A percentile compares a stretch with the other conserved stretches of the same genome.
Conservation (phyloP, 2,888 invertebrate genomes). For the Drosophila neotestacea region DNA sequence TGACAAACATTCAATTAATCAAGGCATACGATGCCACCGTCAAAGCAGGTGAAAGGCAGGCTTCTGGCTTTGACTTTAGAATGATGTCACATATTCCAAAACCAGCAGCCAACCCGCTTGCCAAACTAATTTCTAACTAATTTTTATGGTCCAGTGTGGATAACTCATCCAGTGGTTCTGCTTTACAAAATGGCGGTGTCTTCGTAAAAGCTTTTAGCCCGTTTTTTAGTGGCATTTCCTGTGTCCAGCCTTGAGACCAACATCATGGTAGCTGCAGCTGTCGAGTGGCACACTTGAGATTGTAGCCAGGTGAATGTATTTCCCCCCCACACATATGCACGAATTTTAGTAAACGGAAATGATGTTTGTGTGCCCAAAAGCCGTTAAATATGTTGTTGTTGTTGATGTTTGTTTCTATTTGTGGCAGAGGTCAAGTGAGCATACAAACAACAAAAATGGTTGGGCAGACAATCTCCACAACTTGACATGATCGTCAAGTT, state of each 20-base stretch:
- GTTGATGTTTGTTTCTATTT: slow-evolving; percentile 25
- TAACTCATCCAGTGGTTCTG: slow-evolving; percentile 22
- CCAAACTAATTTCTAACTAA: slow-evolving; percentile 30
- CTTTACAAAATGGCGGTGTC: slow-evolving; percentile 22
- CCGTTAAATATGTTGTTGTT: slow-evolving; percentile 64
- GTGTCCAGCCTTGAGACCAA: slow-evolving; percentile 59
- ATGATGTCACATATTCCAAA: slow-evolving; percentile 53
- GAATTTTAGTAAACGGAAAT: slow-evolving; percentile 67
- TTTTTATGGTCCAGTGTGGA: slow-evolving; percentile 36
- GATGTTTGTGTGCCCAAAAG: slow-evolving; percentile 65
- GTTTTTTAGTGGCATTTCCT: slow-evolving; percentile 53
- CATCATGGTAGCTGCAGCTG: slow-evolving; percentile 58
- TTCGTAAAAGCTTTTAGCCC: slow-evolving; percentile 17
- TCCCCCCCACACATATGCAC: slow-evolving; percentile 65
- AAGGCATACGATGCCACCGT: slow-evolving; percentile 31
- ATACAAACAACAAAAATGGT: slow-evolving; percentile 46
- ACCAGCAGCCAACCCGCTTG: slow-evolving; percentile 14
- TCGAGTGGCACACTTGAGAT: slow-evolving; percentile 52
- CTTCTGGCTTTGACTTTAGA: slow-evolving; percentile 5
- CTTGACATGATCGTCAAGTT: slow-evolving; percentile 53
- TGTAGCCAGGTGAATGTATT: slow-evolving; percentile 70
- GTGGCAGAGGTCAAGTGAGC: slow-evolving; percentile 70
- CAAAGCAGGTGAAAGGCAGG: slow-evolving; percentile 61
- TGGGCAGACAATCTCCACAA: slow-evolving; percentile 54
- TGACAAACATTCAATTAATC: slow-evolving; percentile 76